Percentiles rank a stretch among this genome's conserved stretches.
Evolutionary conservation across 2,888 invertebrate genomes (phyloP).

Genomic region (Temnothorax rugatulus): DNA sequence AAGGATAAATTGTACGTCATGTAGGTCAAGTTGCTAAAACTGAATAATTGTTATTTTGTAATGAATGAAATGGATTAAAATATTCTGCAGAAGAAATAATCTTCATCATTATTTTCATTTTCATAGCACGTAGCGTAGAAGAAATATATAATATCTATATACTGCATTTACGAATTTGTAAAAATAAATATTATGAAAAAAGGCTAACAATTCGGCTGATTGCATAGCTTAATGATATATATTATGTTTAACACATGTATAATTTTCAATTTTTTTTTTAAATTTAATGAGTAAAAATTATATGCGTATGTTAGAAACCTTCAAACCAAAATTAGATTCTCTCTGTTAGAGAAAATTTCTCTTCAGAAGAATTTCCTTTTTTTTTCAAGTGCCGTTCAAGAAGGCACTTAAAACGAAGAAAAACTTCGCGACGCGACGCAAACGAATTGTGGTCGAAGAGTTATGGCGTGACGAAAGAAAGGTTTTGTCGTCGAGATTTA

Average conservation of each 20-base stretch:
- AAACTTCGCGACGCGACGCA: conserved; percentile 5
- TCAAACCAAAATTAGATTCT: neutral
- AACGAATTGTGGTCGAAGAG: conserved; percentile 30
- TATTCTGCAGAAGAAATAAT: neutral
- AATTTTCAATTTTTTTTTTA: neutral
- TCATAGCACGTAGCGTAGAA: neutral
- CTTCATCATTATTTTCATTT: neutral
- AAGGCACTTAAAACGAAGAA: neutral
- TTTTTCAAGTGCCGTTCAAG: neutral
- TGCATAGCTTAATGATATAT: neutral
- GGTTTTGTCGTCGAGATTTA: conserved; percentile 75
- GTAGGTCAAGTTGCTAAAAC: neutral
- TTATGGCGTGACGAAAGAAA: conserved; percentile 41
- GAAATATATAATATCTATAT: neutral
- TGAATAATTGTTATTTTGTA: neutral
- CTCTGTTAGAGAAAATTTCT: neutral
- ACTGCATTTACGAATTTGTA: neutral
- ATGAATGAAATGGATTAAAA: neutral
- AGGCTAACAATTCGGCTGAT: neutral
- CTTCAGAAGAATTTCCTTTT: neutral
- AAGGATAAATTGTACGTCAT: neutral
- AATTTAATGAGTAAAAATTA: neutral
- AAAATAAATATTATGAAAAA: no score
- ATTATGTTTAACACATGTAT: neutral
- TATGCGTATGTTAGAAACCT: neutral